phyloP scores from a whole-genome alignment of 2,113 vertebrate species.

The Laticauda colubrina region DNA sequence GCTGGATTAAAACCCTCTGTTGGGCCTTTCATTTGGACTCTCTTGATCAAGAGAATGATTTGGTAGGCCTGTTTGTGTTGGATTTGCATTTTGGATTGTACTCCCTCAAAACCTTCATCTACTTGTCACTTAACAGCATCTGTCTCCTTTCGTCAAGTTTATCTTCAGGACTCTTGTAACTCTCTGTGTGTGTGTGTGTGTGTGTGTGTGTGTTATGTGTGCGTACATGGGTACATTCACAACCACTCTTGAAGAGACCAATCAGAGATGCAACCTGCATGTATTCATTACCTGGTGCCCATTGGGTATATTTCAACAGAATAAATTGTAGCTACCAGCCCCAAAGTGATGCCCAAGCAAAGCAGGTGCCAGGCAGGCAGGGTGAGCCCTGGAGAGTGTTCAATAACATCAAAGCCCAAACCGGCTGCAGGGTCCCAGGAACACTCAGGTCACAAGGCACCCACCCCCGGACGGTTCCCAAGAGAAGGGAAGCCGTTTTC shows the following conservation, averaged over 20 bases:
- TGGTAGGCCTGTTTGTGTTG: not conserved
- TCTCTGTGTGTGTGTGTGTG: fast-evolving
- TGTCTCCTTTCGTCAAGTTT: not conserved
- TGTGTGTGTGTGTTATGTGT: not conserved
- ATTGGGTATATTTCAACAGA: not conserved
- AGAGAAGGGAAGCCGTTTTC: not conserved
- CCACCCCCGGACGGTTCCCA: not conserved
- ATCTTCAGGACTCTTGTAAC: not conserved
- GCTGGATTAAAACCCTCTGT: not conserved
- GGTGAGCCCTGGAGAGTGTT: not conserved
- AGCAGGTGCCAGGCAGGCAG: not conserved
- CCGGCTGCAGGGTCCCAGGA: not conserved
- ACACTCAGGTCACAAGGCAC: not conserved
- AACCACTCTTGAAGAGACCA: not conserved
- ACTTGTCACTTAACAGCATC: not conserved
- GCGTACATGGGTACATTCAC: not conserved
- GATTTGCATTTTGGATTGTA: not conserved
- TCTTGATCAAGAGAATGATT: not conserved
- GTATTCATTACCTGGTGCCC: not conserved
- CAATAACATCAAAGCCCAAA: not conserved
- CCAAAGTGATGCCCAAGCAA: not conserved
- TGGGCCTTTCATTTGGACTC: not conserved
- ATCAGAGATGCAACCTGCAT: not conserved
- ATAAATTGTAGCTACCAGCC: not conserved
- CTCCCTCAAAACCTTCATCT: not conserved